Percentiles rank a stretch among this genome's conserved stretches.
phyloP scores from a whole-genome alignment of 2,888 invertebrate genomes.

The Aphidoletes aphidimyza region DNA sequence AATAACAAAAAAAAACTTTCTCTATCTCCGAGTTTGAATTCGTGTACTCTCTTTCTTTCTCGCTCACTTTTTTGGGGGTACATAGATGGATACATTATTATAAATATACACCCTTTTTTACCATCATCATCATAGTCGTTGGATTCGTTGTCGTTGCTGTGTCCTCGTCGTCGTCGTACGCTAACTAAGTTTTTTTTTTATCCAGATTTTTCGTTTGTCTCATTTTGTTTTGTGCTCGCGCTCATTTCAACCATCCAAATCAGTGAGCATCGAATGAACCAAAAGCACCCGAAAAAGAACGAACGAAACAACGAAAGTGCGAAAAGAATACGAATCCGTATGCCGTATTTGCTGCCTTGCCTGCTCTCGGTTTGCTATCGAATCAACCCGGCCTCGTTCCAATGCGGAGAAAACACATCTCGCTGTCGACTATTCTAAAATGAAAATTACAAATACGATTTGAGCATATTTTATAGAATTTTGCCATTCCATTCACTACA shows the following conservation, averaged over 20 bases:
- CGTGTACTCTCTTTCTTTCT: neutral
- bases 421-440: slow-evolving; percentile 17
- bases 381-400: neutral
- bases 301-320: slow-evolving; percentile 1
- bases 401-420: neutral
- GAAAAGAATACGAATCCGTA: slow-evolving; percentile 12
- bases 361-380: neutral
- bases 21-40: too few species aligned
- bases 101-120: slow-evolving; percentile 50
- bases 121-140: slow-evolving; percentile 38
- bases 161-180: slow-evolving; percentile 1
- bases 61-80: slow-evolving; percentile 1
- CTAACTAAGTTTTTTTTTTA: slow-evolving; percentile 40
- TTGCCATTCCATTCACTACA: slow-evolving; percentile 21
- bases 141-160: neutral
- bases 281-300: slow-evolving; percentile 4
- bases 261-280: slow-evolving; percentile 32
- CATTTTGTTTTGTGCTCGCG: slow-evolving; percentile 29
- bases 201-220: slow-evolving; percentile 42
- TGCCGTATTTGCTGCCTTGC: neutral
- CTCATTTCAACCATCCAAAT: slow-evolving; percentile 11
- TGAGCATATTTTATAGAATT: slow-evolving; percentile 49
- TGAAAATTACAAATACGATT: slow-evolving; percentile 44
- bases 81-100: slow-evolving; percentile 51
- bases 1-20: neutral